These are phyloP conservation scores for Monochamus saltuarius DNA, from an alignment of 1,140 invertebrate genomes.

Conservation along the genomic window DNA sequence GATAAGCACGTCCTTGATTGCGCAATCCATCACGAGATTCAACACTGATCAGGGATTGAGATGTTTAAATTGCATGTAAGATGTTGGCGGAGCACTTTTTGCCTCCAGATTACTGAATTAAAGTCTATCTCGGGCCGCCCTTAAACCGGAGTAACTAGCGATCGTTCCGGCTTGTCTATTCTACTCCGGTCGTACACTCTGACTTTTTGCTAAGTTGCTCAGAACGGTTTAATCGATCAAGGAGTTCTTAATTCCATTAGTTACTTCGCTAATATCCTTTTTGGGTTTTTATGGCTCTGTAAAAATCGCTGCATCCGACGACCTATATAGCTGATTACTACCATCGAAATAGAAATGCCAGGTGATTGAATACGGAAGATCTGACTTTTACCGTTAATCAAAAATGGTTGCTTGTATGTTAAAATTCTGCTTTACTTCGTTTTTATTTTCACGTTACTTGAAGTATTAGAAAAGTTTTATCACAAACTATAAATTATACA, in stretches of 20 bases:
- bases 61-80: slow-evolving; percentile 41
- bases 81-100: slow-evolving; percentile 28
- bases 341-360: too few species aligned
- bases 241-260: slow-evolving; percentile 6
- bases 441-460: too few species aligned
- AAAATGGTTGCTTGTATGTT: too few species aligned
- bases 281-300: background rate
- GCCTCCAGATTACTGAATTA: slow-evolving; percentile 37
- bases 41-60: slow-evolving; percentile 37
- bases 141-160: background rate
- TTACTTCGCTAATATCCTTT: background rate
- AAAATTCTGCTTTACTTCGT: too few species aligned
- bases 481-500: too few species aligned
- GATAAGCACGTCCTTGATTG: slow-evolving; percentile 39
- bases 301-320: too few species aligned
- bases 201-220: background rate
- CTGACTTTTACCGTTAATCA: too few species aligned
- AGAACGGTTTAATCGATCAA: slow-evolving; percentile 4
- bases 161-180: background rate
- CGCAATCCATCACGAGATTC: slow-evolving; percentile 38
- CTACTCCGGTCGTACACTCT: background rate
- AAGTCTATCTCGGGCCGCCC: slow-evolving; percentile 14
- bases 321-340: too few species aligned
- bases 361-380: too few species aligned
- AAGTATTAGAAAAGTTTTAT: too few species aligned